Conservation (phyloP, 2,888 invertebrate species). For the Theretra japonica region DNA sequence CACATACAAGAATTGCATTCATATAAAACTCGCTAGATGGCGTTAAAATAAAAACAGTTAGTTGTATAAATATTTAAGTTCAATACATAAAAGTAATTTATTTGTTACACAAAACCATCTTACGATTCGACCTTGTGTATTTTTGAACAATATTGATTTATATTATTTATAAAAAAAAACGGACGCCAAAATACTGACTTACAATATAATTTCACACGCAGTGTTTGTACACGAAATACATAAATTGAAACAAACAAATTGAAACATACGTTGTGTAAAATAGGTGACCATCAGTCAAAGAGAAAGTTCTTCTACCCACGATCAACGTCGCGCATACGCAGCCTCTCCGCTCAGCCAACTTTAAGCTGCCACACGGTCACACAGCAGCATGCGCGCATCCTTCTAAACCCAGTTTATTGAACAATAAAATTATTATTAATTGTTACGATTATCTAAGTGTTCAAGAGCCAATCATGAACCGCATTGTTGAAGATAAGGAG, state of each 20-base stretch:
- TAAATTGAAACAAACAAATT: neutral
- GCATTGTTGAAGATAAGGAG: slow-evolving; percentile 42
- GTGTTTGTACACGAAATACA: neutral
- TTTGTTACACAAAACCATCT: neutral
- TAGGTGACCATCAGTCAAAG: slow-evolving; percentile 18
- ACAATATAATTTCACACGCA: too few species aligned
- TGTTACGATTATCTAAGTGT: neutral
- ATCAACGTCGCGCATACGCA: slow-evolving; percentile 18
- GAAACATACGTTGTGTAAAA: slow-evolving; percentile 12
- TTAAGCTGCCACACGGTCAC: neutral
- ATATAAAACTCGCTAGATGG: slow-evolving; percentile 13
- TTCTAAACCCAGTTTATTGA: neutral
- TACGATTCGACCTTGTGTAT: neutral
- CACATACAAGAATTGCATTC: neutral
- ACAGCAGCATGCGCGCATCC: neutral
- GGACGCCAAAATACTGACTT: too few species aligned
- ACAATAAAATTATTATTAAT: neutral
- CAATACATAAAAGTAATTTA: neutral
- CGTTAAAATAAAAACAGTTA: neutral
- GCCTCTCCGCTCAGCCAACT: neutral
- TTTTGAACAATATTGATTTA: neutral
- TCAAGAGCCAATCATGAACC: slow-evolving; percentile 2
- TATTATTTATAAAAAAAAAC: neutral
- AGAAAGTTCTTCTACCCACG: slow-evolving; percentile 26
- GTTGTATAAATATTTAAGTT: neutral